Evolutionary conservation across 1,140 invertebrate species (phyloP).

Genomic region (Drosophila simulans): DNA sequence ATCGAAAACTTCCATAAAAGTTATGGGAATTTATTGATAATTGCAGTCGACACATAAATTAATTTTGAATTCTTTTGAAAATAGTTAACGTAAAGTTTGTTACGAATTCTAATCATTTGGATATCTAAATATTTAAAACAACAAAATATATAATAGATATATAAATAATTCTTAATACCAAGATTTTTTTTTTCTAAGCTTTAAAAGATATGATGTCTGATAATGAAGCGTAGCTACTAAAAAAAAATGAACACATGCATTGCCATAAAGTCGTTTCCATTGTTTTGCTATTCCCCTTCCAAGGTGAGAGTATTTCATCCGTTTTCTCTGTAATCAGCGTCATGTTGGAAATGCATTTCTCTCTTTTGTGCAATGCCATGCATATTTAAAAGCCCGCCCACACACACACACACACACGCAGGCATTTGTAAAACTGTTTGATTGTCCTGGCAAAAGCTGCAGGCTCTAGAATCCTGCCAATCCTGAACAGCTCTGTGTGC

Average conservation of each 20-base stretch:
- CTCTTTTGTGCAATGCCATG: slow-evolving; percentile 56
- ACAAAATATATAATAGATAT: not conserved
- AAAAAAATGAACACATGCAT: not conserved
- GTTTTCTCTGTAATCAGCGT: slow-evolving; percentile 59
- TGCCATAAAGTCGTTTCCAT: slow-evolving; percentile 2
- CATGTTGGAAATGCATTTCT: slow-evolving; percentile 60
- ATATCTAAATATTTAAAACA: not conserved
- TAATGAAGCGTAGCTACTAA: not conserved
- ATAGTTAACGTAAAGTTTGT: not conserved
- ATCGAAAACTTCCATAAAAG: slow-evolving; percentile 18
- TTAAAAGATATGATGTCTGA: not conserved
- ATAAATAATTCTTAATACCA: not conserved
- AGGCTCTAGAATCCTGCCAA: slow-evolving; percentile 13
- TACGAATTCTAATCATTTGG: too few species aligned
- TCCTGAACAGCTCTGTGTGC: slow-evolving; percentile 25
- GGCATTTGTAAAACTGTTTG: slow-evolving; percentile 50
- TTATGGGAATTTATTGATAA: slow-evolving; percentile 21
- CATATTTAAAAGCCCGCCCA: slow-evolving; percentile 59
- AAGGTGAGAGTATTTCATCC: slow-evolving; percentile 38
- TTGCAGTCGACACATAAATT: slow-evolving; percentile 10
- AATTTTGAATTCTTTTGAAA: not conserved
- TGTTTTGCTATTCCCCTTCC: not conserved
- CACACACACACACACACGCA: slow-evolving; percentile 21
- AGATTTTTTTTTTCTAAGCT: not conserved
- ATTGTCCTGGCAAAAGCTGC: slow-evolving; percentile 62